phyloP scores from a whole-genome alignment of 2,797 vertebrate genomes.

The Mergus octosetaceus region DNA sequence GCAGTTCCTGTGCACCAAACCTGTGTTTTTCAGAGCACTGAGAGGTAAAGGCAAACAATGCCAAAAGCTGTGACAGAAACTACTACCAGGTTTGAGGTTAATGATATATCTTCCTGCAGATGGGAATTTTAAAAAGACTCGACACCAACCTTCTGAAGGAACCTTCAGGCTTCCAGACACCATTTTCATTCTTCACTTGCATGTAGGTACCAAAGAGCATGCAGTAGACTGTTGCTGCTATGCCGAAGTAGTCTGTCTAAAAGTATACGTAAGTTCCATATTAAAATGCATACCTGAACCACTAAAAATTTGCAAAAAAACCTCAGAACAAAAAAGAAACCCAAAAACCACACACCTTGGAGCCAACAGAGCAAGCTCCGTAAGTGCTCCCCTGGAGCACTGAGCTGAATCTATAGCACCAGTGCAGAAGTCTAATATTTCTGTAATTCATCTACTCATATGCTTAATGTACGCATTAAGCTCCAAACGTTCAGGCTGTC shows the following conservation, averaged over 20 bases:
- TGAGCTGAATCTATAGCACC: neutral
- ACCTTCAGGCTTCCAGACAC: conserved; percentile 86
- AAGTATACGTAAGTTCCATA: neutral
- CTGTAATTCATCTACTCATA: neutral
- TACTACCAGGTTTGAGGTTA: neutral
- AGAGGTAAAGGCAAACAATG: accelerated
- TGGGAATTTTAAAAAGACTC: neutral
- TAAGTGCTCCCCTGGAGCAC: neutral
- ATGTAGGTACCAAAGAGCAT: conserved; percentile 95
- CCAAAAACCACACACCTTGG: accelerated
- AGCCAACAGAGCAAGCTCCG: neutral
- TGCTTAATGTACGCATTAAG: accelerated
- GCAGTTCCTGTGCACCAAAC: neutral
- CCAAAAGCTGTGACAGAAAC: neutral
- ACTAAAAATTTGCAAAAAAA: neutral
- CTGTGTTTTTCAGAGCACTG: neutral
- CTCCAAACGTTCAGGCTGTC: accelerated
- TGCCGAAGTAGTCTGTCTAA: conserved; percentile 92
- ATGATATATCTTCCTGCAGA: accelerated
- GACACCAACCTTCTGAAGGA: conserved; percentile 84
- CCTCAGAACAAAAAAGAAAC: neutral
- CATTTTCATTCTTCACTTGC: conserved; percentile 83
- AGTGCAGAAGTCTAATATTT: accelerated
- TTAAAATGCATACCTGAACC: neutral
- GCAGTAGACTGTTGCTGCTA: conserved; percentile 90